Percentiles rank a stretch among this genome's conserved stretches.
phyloP scores from a whole-genome alignment of 2,797 vertebrate genomes.

The Pantherophis alleghaniensis region DNA sequence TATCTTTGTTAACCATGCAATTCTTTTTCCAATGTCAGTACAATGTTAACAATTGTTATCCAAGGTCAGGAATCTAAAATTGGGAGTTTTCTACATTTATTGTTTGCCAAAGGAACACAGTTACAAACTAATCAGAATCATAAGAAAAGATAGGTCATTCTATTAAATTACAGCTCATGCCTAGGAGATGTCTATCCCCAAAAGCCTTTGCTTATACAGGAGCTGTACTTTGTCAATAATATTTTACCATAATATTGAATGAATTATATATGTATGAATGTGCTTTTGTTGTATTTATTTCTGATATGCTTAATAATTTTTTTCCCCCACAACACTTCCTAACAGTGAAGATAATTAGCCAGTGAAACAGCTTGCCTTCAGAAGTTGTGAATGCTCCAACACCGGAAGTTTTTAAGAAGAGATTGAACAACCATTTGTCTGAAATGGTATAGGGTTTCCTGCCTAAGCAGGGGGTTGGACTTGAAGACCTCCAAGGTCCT shows the following conservation, averaged over 20 bases:
- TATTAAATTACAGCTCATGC: not conserved
- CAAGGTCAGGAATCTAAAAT: slow-evolving; percentile 29
- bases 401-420: no score
- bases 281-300: not conserved
- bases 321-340: not conserved
- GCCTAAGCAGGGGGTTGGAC: no score
- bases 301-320: not conserved
- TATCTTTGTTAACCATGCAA: not conserved
- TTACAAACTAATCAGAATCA: not conserved
- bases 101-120: not conserved
- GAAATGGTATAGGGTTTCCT: no score
- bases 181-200: not conserved
- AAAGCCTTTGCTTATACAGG: not conserved
- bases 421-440: no score
- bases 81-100: not conserved
- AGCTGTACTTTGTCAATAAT: not conserved
- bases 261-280: not conserved
- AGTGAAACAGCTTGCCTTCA: not conserved
- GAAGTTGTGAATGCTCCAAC: no score
- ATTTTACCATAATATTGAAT: not conserved
- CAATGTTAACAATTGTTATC: slow-evolving; percentile 8
- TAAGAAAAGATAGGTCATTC: not conserved
- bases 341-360: not conserved
- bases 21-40: slow-evolving; percentile 29
- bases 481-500: no score